These are phyloP conservation scores for Nestor notabilis DNA, from an alignment of 2,113 vertebrate species.

Conservation along the genomic window DNA sequence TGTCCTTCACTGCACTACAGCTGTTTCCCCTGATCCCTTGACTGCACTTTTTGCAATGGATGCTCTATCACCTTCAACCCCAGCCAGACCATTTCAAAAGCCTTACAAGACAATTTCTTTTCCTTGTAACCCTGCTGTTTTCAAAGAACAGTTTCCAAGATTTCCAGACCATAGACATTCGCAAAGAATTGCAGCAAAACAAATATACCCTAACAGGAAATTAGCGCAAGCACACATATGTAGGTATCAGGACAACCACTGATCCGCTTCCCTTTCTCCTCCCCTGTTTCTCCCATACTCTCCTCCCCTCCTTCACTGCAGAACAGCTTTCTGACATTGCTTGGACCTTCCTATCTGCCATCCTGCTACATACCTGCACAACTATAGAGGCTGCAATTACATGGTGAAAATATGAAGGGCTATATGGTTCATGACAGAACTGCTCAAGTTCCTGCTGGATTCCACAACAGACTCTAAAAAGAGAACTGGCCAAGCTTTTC, in stretches of 20 bases:
- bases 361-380: not conserved
- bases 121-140: not conserved
- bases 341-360: not conserved
- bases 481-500: not conserved
- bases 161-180: not conserved
- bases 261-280: not conserved
- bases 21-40: not conserved
- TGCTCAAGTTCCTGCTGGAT: not conserved
- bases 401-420: not conserved
- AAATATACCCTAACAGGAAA: not conserved
- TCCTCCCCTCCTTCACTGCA: not conserved
- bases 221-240: not conserved
- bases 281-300: not conserved
- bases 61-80: not conserved
- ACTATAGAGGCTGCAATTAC: not conserved
- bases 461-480: not conserved
- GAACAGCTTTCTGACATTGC: not conserved
- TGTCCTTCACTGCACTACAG: not conserved
- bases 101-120: not conserved
- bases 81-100: not conserved
- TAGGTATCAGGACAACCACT: not conserved
- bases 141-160: not conserved
- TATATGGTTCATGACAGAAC: not conserved
- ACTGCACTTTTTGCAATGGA: not conserved
- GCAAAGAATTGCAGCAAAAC: not conserved